These are phyloP conservation scores for Bacillus rossius DNA, from an alignment of 1,140 invertebrate species.

Conservation along the genomic window DNA sequence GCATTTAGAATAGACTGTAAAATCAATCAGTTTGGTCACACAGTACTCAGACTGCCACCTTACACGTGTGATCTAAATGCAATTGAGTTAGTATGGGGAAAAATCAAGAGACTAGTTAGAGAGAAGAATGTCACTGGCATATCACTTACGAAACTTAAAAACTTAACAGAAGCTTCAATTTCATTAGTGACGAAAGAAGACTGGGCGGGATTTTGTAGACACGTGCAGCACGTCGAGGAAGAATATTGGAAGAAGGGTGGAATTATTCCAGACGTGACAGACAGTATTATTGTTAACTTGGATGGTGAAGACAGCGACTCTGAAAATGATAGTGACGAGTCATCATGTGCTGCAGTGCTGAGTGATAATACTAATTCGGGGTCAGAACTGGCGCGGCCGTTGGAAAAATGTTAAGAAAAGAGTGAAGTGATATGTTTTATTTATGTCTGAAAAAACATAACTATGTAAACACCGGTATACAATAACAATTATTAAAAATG, in stretches of 20 bases:
- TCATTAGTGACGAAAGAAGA: not conserved
- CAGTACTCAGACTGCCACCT: conserved; percentile 16
- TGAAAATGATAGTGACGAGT: too few species aligned
- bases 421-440: too few species aligned
- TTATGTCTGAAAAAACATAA: too few species aligned
- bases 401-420: too few species aligned
- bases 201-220: not conserved
- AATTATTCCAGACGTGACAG: not conserved
- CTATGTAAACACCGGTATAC: too few species aligned
- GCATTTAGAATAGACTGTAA: conserved; percentile 5
- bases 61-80: conserved; percentile 21
- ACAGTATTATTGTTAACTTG: not conserved
- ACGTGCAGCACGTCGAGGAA: not conserved
- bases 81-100: conserved; percentile 7
- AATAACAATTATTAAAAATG: too few species aligned
- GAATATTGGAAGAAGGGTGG: not conserved
- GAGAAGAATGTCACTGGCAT: not conserved
- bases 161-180: not conserved
- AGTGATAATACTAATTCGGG: too few species aligned
- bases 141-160: not conserved
- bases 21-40: conserved; percentile 10
- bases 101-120: not conserved
- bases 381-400: too few species aligned
- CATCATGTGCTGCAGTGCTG: too few species aligned
- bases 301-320: not conserved